Conservation (phyloP, 2,113 vertebrate species). For the Toxostoma redivivum region DNA sequence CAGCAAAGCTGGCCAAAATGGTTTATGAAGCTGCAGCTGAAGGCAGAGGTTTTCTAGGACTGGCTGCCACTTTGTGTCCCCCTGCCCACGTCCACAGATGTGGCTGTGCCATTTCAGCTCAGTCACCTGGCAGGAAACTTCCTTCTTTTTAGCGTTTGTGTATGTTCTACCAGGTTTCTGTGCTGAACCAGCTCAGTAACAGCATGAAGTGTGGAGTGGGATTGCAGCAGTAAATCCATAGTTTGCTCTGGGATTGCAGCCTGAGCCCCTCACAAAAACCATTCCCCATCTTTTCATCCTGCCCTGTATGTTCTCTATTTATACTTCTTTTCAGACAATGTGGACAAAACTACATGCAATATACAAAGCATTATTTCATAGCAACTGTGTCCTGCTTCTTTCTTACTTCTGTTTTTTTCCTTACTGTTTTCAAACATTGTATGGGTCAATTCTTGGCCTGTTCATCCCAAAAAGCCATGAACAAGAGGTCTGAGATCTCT, state of each 20-base stretch:
- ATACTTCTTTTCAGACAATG: neutral
- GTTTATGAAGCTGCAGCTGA: neutral
- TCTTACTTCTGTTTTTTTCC: neutral
- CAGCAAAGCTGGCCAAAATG: neutral
- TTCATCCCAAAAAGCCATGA: neutral
- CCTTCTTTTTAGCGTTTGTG: fast-evolving
- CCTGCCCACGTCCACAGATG: fast-evolving
- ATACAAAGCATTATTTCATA: neutral
- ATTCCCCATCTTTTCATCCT: neutral
- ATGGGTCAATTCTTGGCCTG: neutral
- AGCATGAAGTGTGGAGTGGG: fast-evolving
- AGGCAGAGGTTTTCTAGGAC: neutral
- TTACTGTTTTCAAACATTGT: neutral
- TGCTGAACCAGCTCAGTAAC: neutral
- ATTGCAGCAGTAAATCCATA: neutral
- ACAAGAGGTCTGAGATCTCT: neutral
- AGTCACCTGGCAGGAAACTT: neutral
- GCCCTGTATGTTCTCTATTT: neutral
- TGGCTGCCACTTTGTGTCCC: neutral
- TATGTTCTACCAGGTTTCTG: neutral
- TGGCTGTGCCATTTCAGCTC: neutral
- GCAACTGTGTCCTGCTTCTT: neutral
- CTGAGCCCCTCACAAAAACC: neutral
- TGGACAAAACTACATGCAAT: neutral
- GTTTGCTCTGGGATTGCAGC: neutral